Percentiles rank a stretch among this genome's conserved stretches.
Evolutionary conservation across 2,797 vertebrate genomes (phyloP).

Genomic region (Mallotus villosus): DNA sequence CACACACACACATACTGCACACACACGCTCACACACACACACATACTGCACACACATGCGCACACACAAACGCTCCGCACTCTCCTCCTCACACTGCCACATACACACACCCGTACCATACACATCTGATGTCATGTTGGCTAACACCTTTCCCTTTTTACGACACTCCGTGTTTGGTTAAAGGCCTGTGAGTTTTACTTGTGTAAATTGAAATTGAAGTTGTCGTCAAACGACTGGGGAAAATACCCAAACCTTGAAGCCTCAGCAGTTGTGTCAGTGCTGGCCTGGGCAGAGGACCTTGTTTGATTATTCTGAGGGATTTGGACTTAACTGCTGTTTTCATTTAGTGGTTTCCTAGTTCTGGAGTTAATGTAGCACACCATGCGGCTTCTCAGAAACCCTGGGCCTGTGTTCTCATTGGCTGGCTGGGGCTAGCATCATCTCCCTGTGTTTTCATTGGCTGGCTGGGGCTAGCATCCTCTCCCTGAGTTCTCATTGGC

Average conservation of each 20-base stretch:
- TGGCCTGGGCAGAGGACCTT: constrained; percentile 61
- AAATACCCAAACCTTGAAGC: constrained; percentile 27
- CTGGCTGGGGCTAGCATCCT: too few species aligned
- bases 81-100: constrained; percentile 23
- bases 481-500: background rate
- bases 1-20: constrained; percentile 23
- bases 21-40: constrained; percentile 28
- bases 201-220: constrained; percentile 67
- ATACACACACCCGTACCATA: constrained; percentile 38
- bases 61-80: constrained; percentile 30
- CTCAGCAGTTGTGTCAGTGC: constrained; percentile 63
- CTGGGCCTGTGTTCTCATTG: background rate
- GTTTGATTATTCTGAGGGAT: constrained; percentile 66
- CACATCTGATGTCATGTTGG: constrained; percentile 74
- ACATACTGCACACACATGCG: constrained; percentile 25
- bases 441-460: background rate
- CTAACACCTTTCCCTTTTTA: constrained; percentile 65
- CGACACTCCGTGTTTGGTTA: constrained; percentile 31
- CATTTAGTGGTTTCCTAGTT: constrained; percentile 47
- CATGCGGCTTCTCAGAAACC: background rate
- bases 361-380: constrained; percentile 36
- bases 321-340: constrained; percentile 50
- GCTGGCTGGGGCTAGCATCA: background rate
- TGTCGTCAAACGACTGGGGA: constrained; percentile 52
- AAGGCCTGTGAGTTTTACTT: constrained; percentile 60